These are phyloP conservation scores for Planococcus citri DNA, from an alignment of 1,140 invertebrate species.

Conservation along the genomic window DNA sequence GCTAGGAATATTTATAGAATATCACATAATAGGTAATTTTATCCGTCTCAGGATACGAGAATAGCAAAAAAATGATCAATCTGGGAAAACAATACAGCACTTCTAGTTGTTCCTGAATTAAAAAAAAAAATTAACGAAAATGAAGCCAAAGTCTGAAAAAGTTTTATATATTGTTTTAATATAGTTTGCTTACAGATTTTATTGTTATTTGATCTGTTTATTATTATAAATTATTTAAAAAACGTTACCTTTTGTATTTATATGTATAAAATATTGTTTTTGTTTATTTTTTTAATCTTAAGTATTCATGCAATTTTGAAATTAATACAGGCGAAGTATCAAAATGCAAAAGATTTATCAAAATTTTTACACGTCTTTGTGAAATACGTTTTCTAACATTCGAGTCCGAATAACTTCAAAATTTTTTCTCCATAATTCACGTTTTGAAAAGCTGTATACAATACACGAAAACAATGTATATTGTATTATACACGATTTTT, in stretches of 20 bases:
- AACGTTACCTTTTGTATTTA: constrained; percentile 7
- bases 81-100: background rate
- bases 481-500: too few species aligned
- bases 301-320: background rate
- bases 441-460: background rate
- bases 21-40: background rate
- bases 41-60: background rate
- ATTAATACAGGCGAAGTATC: too few species aligned
- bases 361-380: too few species aligned
- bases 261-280: background rate
- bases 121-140: background rate
- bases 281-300: background rate
- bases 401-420: background rate
- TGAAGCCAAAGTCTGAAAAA: background rate
- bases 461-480: background rate
- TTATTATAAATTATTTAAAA: background rate
- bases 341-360: too few species aligned
- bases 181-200: constrained; percentile 5
- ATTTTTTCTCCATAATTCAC: background rate
- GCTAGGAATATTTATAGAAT: background rate
- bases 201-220: constrained; percentile 4
- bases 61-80: background rate
- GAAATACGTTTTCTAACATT: background rate
- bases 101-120: background rate
- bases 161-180: background rate